Conservation (phyloP, 2,113 vertebrate genomes). For the Charina bottae region DNA sequence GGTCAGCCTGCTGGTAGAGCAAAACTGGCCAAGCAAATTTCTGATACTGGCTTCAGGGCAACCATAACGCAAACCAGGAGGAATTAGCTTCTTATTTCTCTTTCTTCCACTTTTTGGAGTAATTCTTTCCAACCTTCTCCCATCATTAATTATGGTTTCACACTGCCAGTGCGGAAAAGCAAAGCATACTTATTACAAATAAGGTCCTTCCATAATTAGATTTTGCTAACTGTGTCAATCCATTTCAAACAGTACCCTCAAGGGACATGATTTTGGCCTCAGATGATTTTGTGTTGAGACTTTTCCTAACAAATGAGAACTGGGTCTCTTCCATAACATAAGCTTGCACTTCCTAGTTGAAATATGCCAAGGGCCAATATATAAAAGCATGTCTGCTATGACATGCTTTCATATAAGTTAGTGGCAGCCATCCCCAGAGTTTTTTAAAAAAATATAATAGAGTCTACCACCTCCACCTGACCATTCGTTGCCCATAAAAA, state of each 20-base stretch:
- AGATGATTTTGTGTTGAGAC: neutral
- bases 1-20: neutral
- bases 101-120: neutral
- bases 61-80: neutral
- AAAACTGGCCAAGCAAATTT: neutral
- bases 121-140: neutral
- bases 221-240: neutral
- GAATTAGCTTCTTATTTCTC: too few species aligned
- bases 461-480: neutral
- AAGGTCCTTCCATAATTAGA: neutral
- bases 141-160: neutral
- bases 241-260: neutral
- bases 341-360: neutral
- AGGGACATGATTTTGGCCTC: neutral
- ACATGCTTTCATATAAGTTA: neutral
- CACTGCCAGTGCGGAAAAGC: neutral
- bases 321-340: neutral
- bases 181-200: neutral
- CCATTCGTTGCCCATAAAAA: slow-evolving; percentile 4
- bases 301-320: neutral
- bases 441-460: neutral
- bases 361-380: neutral
- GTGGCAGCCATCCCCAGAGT: neutral
- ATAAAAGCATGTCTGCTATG: neutral
- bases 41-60: neutral